A percentile compares a stretch with the other conserved stretches of the same genome.
Evolutionary conservation across 2,888 invertebrate genomes (phyloP).

Genomic region (Callimorpha dominula): DNA sequence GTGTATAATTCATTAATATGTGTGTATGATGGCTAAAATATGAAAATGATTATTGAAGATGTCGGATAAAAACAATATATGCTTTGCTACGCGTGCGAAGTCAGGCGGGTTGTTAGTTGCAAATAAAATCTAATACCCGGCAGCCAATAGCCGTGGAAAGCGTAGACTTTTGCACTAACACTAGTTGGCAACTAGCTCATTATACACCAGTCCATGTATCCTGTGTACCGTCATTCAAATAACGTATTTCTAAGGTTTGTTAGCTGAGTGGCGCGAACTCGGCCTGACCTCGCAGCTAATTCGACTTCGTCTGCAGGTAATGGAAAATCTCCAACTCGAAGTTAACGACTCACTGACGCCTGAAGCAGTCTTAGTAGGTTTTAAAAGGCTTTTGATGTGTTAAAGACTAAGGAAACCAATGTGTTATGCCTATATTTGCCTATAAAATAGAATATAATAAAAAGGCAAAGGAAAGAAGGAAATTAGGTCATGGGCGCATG

Average conservation of each 20-base stretch:
- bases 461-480: not conserved
- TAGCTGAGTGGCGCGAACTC: constrained; percentile 63
- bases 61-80: no score
- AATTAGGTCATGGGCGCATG: not conserved
- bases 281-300: constrained; percentile 63
- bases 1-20: no score
- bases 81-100: no score
- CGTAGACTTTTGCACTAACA: not conserved
- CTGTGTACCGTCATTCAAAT: constrained; percentile 43
- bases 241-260: constrained; percentile 64
- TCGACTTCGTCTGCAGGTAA: constrained; percentile 61
- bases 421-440: not conserved
- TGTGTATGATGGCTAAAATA: no score
- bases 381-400: constrained; percentile 49
- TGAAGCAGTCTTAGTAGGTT: constrained; percentile 57
- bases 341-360: constrained; percentile 58
- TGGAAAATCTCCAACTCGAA: constrained; percentile 65
- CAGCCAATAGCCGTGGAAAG: not conserved
- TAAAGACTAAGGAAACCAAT: constrained; percentile 27
- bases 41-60: no score
- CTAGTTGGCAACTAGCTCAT: constrained; percentile 21
- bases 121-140: not conserved
- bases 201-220: constrained; percentile 47
- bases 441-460: not conserved
- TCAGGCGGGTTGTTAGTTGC: not conserved